Conservation (phyloP, 2,888 invertebrate genomes). For the Argyresthia goedartella region DNA sequence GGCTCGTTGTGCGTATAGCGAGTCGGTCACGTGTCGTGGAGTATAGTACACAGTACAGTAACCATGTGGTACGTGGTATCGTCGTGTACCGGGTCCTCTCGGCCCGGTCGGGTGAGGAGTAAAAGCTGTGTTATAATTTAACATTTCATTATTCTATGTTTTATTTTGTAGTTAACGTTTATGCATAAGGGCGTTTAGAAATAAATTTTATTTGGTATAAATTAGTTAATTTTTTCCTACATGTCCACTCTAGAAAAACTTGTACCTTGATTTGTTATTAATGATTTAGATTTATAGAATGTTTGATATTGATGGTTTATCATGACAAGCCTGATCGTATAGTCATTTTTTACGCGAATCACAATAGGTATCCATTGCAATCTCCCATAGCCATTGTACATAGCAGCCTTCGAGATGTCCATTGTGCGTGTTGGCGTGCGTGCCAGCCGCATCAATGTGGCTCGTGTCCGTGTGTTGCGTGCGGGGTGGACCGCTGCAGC, state of each 20-base stretch:
- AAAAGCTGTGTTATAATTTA: slow-evolving; percentile 69
- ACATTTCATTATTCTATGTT: slow-evolving; percentile 66
- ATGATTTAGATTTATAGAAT: slow-evolving; percentile 51
- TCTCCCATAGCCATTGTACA: slow-evolving; percentile 33
- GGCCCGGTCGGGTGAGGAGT: slow-evolving; percentile 50
- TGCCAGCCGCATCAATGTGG: slow-evolving; percentile 58
- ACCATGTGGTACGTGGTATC: slow-evolving; percentile 33
- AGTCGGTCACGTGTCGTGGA: no score
- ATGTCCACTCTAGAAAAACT: slow-evolving; percentile 52
- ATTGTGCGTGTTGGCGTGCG: not conserved
- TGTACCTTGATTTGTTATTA: slow-evolving; percentile 65
- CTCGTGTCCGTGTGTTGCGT: slow-evolving; percentile 10
- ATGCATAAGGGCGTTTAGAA: slow-evolving; percentile 64
- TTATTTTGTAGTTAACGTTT: slow-evolving; percentile 69
- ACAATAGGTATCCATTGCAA: slow-evolving; percentile 21
- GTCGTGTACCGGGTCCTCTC: slow-evolving; percentile 17
- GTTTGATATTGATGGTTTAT: slow-evolving; percentile 61
- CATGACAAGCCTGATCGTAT: slow-evolving; percentile 49
- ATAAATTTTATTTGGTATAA: slow-evolving; percentile 64
- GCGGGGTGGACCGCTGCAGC: not conserved
- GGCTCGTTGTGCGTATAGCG: slow-evolving; percentile 11
- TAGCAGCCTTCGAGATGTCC: slow-evolving; percentile 25
- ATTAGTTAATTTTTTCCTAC: slow-evolving; percentile 57
- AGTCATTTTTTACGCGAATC: slow-evolving; percentile 27
- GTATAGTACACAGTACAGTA: slow-evolving; percentile 38